Base-by-base conservation (phyloP, 2,888 invertebrate genomes). In the Philereme transversata region DNA sequence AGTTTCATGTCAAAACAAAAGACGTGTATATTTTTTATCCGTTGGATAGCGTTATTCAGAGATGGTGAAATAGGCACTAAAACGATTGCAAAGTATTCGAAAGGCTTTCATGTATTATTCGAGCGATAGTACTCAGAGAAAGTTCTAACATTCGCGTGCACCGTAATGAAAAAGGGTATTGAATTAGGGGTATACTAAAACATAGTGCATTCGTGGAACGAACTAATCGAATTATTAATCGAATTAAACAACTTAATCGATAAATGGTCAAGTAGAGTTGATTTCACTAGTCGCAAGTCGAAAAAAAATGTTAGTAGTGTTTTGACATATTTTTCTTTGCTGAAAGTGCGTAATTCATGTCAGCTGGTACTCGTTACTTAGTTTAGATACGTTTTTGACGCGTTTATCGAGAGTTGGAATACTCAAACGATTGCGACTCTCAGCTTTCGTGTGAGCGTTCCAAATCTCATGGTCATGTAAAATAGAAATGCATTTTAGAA, bases 251-350 rank as follows among this genome's bases (percentile, higher is more conserved):
- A 86, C 84, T 83, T 86, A 86, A 87, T 87, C 86, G 87, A 87
- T 87, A 83, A 87, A 92, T 88, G 90, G 91, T 90, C 88, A 86
- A 88, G 92, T 93, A 90, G 93, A 92, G 93, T 93, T 93, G 92
- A 92, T 92, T 93, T 91, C 88, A 89, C 90, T 92, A 93, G 92
- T 92, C 89, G 92, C 92, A 90, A 87, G 90, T 89, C 87, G 90
- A 90, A 89, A 87, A 82, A 70, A 87, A 88, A 87, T 85, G 91
- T 90, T 90, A 81, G 92, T 93, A 92, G 93, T 92, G 93, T 93
- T 93, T 93, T 93, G 93, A 93, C 93, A 92, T 92, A 88, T 92
- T 93, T 93, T 93, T 93, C 92, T 92, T 92, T 92, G 92, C 92
- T 92, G 92, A 92, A 92, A 92, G 92, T 92, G 92, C 92, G 93